Conservation (phyloP, 2,113 vertebrate species). For the Grallaria varia region DNA sequence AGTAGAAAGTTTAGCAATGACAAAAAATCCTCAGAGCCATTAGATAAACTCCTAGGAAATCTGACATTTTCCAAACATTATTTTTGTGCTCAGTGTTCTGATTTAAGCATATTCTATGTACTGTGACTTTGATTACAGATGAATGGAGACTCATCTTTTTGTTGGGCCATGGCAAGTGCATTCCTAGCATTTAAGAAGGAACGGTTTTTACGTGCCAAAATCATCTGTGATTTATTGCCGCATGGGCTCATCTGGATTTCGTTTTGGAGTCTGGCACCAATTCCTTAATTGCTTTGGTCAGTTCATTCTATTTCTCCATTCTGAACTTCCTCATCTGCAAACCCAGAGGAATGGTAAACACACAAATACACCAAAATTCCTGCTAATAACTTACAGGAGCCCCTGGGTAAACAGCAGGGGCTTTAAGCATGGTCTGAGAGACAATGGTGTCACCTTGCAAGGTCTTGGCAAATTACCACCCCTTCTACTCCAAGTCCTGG, state of each 20-base stretch:
- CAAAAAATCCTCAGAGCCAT: not conserved
- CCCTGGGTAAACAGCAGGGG: not conserved
- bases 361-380: not conserved
- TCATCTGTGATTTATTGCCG: conserved; percentile 34
- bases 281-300: conserved; percentile 18
- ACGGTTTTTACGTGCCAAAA: not conserved
- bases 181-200: conserved; percentile 13
- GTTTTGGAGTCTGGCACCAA: conserved; percentile 19
- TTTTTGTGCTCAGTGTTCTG: not conserved
- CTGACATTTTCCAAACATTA: not conserved
- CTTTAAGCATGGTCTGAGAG: not conserved
- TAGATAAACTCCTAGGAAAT: not conserved
- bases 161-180: conserved; percentile 19
- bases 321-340: conserved; percentile 2
- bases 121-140: conserved; percentile 12
- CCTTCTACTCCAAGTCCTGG: not conserved
- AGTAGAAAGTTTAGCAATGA: not conserved
- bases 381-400: not conserved
- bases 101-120: not conserved
- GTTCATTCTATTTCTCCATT: not conserved
- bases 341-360: conserved; percentile 11
- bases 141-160: not conserved
- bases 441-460: not conserved
- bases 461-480: not conserved
- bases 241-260: not conserved